These are phyloP conservation scores for Laodelphax striatellus DNA, from an alignment of 1,140 invertebrate genomes.

Conservation along the genomic window DNA sequence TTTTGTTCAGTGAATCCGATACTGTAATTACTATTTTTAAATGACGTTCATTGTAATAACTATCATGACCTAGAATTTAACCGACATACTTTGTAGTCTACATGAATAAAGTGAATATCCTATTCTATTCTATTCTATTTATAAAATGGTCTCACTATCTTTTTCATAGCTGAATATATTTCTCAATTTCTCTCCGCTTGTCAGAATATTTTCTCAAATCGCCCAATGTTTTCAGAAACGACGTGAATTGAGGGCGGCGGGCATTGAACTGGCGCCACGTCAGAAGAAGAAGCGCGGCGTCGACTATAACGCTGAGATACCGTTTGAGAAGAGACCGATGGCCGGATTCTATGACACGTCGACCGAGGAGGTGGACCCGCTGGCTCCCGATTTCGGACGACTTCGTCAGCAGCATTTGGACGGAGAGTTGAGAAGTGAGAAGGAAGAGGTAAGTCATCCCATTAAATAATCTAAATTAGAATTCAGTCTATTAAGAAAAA, in stretches of 20 bases:
- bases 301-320: constrained; percentile 96
- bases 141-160: too few species aligned
- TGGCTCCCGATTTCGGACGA: constrained; percentile 77
- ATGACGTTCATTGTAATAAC: too few species aligned
- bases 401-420: constrained; percentile 88
- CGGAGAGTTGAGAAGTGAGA: constrained; percentile 78
- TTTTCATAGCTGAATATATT: too few species aligned
- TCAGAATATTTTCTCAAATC: not conserved
- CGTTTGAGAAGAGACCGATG: constrained; percentile 90
- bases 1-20: too few species aligned
- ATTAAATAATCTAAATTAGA: constrained; percentile 6
- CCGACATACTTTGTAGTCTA: too few species aligned
- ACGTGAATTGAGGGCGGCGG: constrained; percentile 90
- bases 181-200: too few species aligned
- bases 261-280: constrained; percentile 68
- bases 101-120: too few species aligned
- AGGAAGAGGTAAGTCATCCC: constrained; percentile 59
- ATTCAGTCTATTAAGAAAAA: too few species aligned
- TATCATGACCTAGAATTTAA: too few species aligned
- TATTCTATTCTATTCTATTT: too few species aligned
- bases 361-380: constrained; percentile 75
- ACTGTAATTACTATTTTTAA: too few species aligned
- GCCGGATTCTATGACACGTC: constrained; percentile 90
- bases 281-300: constrained; percentile 75
- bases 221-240: too few species aligned